Evolutionary conservation across 2,113 vertebrate genomes (phyloP).

Genomic region (Barbus barbus): DNA sequence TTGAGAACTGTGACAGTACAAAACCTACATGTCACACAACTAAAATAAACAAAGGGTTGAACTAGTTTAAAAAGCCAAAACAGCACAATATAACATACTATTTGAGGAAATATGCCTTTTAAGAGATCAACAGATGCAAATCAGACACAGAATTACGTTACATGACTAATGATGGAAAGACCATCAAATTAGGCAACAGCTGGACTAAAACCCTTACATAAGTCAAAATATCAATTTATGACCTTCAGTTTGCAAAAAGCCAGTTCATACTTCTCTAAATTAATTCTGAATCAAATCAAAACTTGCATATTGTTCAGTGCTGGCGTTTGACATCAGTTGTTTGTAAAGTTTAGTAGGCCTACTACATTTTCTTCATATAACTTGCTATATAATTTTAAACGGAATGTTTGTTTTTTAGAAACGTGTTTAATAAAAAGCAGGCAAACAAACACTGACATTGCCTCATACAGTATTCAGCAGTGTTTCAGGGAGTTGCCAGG

Average conservation of each 20-base stretch:
- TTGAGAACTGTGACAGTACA: not conserved
- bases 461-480: slow-evolving; percentile 12
- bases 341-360: not conserved
- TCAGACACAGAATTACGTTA: no score
- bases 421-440: not conserved
- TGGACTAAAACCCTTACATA: not conserved
- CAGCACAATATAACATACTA: not conserved
- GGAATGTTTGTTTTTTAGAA: not conserved
- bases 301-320: not conserved
- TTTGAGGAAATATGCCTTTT: not conserved
- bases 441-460: not conserved
- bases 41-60: not conserved
- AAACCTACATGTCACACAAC: not conserved
- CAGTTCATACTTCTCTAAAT: not conserved
- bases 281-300: not conserved
- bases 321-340: not conserved
- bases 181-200: not conserved
- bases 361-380: not conserved
- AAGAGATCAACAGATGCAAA: not conserved
- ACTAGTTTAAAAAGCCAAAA: not conserved
- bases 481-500: slow-evolving; percentile 28
- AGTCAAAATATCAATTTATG: not conserved
- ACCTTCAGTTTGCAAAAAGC: not conserved
- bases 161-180: not conserved
- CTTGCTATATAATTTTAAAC: not conserved